phyloP scores from a whole-genome alignment of 2,888 invertebrate genomes.

The Pimpla rufipes region DNA sequence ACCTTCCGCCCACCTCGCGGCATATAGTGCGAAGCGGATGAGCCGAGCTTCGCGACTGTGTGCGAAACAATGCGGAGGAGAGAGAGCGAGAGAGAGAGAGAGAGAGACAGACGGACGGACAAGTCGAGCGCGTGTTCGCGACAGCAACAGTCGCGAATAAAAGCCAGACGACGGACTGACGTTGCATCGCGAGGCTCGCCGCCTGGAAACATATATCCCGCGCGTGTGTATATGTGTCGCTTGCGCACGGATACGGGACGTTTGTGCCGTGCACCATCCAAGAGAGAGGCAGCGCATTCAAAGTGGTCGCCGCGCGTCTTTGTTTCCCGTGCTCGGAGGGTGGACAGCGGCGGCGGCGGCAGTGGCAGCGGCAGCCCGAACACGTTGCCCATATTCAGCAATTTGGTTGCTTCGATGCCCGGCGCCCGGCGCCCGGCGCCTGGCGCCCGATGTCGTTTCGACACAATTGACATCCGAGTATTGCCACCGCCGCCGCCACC shows the following conservation, averaged over 20 bases:
- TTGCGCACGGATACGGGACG: no score
- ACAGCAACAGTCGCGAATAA: slow-evolving; percentile 25
- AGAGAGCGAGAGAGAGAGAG: neutral
- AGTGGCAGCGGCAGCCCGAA: neutral
- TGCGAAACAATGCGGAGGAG: neutral
- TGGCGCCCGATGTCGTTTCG: neutral
- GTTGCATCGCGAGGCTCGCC: slow-evolving; percentile 10
- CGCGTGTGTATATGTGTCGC: no score
- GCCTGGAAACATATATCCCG: no score
- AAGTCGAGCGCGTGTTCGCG: slow-evolving; percentile 56
- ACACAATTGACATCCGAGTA: neutral
- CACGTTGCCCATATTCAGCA: slow-evolving; percentile 6
- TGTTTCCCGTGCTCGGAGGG: neutral
- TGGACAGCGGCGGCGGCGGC: neutral
- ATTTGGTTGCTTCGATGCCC: slow-evolving; percentile 7
- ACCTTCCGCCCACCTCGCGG: neutral
- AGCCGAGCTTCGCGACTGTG: slow-evolving; percentile 16
- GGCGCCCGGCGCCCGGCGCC: neutral
- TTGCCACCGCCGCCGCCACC: neutral
- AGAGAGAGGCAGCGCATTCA: slow-evolving; percentile 16
- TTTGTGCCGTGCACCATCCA: neutral
- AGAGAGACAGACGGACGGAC: slow-evolving; percentile 17
- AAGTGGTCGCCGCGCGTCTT: slow-evolving; percentile 9
- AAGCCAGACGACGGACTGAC: slow-evolving; percentile 26
- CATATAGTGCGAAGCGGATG: neutral